Base-by-base conservation (phyloP, 1,140 invertebrate genomes). In the Lutraria rhynchaena region DNA sequence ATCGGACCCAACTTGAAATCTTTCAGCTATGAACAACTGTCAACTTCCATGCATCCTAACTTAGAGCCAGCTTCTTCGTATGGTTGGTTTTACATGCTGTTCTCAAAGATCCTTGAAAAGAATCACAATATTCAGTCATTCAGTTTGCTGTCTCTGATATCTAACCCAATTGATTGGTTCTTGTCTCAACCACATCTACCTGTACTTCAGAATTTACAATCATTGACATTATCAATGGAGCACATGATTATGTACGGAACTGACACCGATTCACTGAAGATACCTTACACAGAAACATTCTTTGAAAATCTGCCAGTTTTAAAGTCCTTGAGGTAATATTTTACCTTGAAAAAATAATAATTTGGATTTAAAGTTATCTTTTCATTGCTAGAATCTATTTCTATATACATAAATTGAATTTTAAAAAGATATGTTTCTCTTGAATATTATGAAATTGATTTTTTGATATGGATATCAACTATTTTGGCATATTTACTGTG, bases 121-220 rank as follows among this genome's bases (percentile, higher is more conserved):
- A 67, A 49, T 15, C 44, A 27, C 31, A 37, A 67, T 15, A 22
- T 67, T 7, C 63, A 67, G 24, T 67, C 63, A 0, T 67, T 67
- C 44, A 51, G 63, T 51, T 19, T 67, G 19, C 27, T 67, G 1
- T 49, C 41, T 11, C 24, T 49, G 3, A 67, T 67, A 3, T 67
- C 63, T 49, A 46, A 67, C 11, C 63, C 63, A 31, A 31, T 67
- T 29, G 44, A 46, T 9, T 67, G 63, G 63, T 67, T 67, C 41
- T 19, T 67, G 24, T 67, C 63, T 29, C 37, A 31, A 19, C 63
- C 63, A 31, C 44, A 67, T n/a, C 29, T 67, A 51, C 41, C 41
- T 0, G n/a, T 17, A 19, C 22, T 67, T 15, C 31, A 67, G 24
- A 67, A 49, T 49, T 24, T 67, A 3, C 44, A 67, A 24, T 67